These are phyloP conservation scores for Gortyna flavago DNA, from an alignment of 2,888 invertebrate genomes.

Conservation along the genomic window DNA sequence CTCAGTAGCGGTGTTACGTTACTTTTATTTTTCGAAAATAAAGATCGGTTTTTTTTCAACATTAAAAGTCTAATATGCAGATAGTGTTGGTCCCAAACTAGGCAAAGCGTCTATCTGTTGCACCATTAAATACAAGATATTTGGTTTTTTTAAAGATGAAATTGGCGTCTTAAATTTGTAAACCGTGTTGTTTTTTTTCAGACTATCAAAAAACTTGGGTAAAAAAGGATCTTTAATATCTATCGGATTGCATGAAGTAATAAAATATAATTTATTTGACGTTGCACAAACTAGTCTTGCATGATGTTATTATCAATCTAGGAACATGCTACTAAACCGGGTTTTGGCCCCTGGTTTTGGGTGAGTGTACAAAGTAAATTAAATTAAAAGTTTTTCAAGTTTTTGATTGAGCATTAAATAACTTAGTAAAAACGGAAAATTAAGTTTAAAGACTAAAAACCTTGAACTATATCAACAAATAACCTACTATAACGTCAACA, in stretches of 20 bases:
- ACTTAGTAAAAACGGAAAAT: not conserved
- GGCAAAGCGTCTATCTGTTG: too few species aligned
- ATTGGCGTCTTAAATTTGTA: not conserved
- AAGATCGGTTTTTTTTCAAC: not conserved
- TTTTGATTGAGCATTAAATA: not conserved
- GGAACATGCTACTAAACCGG: conserved; percentile 28
- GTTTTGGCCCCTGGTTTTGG: not conserved
- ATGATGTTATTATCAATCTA: conserved; percentile 35
- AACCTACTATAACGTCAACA: too few species aligned
- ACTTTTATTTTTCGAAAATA: not conserved
- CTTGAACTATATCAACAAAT: not conserved
- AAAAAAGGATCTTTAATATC: conserved; percentile 6
- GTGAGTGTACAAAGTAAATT: conserved; percentile 5
- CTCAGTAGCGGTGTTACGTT: not conserved
- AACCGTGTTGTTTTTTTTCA: not conserved
- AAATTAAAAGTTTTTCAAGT: not conserved
- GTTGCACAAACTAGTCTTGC: conserved; percentile 45
- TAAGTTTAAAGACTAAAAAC: not conserved
- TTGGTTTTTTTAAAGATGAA: too few species aligned
- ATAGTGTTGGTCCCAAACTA: not conserved
- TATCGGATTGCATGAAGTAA: conserved; percentile 37
- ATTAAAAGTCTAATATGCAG: not conserved
- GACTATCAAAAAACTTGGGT: not conserved
- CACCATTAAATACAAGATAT: not conserved
- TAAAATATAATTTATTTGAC: conserved; percentile 55